Evolutionary conservation across 1,140 invertebrate species (phyloP), one percentile per base, ranked within the genome.

Genomic region (Hylyphantes graminicola): DNA sequence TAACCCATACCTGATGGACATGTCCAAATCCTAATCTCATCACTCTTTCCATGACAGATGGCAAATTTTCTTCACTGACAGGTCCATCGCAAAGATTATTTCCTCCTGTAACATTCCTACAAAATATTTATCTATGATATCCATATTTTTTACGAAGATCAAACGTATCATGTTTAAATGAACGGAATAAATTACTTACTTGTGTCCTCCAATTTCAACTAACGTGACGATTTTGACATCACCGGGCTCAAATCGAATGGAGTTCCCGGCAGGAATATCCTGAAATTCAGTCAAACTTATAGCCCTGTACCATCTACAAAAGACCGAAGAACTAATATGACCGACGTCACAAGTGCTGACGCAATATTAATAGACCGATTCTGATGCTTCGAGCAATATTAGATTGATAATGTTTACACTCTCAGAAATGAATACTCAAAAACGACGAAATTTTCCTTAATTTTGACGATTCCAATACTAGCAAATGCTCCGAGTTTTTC

Each of bases 181-280:
- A 55, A 50, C 9, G 50, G 54, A 61, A 13, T 63, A 9, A 84
- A 17, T 73, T 19, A 84, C 87, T 87, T 86, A 89, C 89, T 86
- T 87, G 21, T 87, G 88, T 54, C 90, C 90, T 15, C 79, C 88
- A 51, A 90, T 90, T 81, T 88, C 87, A 2, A 90, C 88, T 19
- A 90, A 85, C 9, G 86, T 85, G 4, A 90, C 89, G 19, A 73
- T 84, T 77, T 89, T 89, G 3, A 85, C 87, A 67, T 88, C 89
- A 9, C 90, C 89, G 2, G 90, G 90, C 78, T 90, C 89, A 87
- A 90, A 90, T 51, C 89, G 63, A 9, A 90, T 84, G 10, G 89
- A 87, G 65, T 88, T 90, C 5, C 90, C 90, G 8, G 90, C 87
- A 21, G 89, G 87, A 57, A 90, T 89, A 86, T 90, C 89, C 89